These are phyloP conservation scores for Theonella swinhoei DNA, from an alignment of 37 sponge, comb jelly and placozoan species.

Conservation along the genomic window DNA sequence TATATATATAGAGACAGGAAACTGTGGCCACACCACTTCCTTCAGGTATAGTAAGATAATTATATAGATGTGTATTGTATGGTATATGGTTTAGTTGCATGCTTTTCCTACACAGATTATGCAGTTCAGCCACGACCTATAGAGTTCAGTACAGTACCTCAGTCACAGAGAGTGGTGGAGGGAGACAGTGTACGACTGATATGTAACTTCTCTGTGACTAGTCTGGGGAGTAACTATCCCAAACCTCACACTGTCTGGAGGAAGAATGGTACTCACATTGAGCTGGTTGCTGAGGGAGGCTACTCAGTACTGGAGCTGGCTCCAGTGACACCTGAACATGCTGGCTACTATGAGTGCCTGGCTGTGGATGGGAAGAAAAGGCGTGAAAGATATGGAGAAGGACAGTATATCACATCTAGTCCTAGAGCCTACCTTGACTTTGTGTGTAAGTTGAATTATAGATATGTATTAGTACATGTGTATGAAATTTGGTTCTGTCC, in stretches of 20 bases:
- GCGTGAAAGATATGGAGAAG: not conserved
- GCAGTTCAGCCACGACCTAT: not conserved
- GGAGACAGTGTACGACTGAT: not conserved
- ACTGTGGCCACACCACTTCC: too few species aligned
- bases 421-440: not conserved
- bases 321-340: not conserved
- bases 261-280: not conserved
- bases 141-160: not conserved
- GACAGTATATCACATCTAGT: not conserved
- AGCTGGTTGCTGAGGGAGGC: not conserved
- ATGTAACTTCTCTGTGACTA: not conserved
- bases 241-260: not conserved
- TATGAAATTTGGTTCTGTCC: too few species aligned
- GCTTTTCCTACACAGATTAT: not conserved
- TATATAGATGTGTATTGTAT: too few species aligned
- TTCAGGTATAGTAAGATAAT: too few species aligned
- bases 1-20: too few species aligned
- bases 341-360: slow-evolving; percentile 15
- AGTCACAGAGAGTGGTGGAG: not conserved
- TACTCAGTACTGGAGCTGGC: not conserved
- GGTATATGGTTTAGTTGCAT: too few species aligned
- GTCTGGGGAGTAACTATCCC: not conserved
- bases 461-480: too few species aligned
- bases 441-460: not conserved
- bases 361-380: slow-evolving; percentile 1